Base-by-base conservation (phyloP, 2,888 invertebrate species). In the Phengaris arion region DNA sequence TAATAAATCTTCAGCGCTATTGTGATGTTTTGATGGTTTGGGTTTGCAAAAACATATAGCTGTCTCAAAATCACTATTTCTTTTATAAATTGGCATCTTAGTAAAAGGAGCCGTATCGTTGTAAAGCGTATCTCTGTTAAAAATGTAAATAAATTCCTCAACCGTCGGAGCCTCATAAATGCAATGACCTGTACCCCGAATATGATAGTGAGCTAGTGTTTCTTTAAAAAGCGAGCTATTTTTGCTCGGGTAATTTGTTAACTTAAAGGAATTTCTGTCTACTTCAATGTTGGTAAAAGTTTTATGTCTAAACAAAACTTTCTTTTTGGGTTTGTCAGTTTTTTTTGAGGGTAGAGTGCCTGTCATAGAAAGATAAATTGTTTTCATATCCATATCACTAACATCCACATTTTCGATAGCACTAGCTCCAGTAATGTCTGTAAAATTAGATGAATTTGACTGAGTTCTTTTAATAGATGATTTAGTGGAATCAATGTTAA, bases 31-130 rank as follows among this genome's bases (percentile, higher is more conserved):
- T 7, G 87, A 86, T 35, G 89, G 88, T 79, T 81, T 85, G 3
- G 90, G 90, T 78, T 86, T 89, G 84, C 94, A 94, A 81, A 94
- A 94, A 78, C 94, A 94, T 78, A 94, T 91, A 13, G 91, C 91
- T n/a, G 92, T 91, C 85, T 94, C 93, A 80, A 85, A 91, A 81
- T 89, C 89, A 80, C 91, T 91, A 76, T 91, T 88, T 78, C 90
- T 85, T 59, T 85, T 80, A 79, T 80, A 76, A 74, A 86, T 87
- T 8, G 86, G 83, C 8, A 87, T 81, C 83, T 89, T 89, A 12
- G 83, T 84, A 79, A 91, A 89, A 2, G 90, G 88, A 59, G 87
- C 85, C 7, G 85, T 85, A 77, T 90, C 87, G 79, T 85, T 85
- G 76, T 87, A 85, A 52, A 92, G 83, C 8, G 92, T 90, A 22